Conservation (phyloP, 2,888 invertebrate species). For the Dicyrtomina minuta region DNA sequence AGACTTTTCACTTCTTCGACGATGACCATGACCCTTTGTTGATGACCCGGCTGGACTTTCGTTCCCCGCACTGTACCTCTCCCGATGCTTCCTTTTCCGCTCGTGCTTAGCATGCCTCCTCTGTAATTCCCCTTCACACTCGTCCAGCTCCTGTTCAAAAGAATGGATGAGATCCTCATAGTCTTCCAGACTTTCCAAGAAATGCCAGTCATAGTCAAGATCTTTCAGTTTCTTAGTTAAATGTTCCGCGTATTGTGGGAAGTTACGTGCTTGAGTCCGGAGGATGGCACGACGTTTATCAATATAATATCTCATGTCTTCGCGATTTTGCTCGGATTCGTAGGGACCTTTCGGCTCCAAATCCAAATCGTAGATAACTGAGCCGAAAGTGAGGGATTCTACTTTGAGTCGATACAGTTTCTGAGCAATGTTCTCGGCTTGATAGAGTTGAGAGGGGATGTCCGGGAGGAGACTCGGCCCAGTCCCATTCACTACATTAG, state of each 20-base stretch:
- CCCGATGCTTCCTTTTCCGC: too few species aligned
- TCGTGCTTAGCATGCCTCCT: not conserved
- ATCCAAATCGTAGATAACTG: constrained; percentile 9
- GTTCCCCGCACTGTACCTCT: too few species aligned
- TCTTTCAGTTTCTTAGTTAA: not conserved
- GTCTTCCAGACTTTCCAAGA: constrained; percentile 11
- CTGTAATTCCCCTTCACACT: constrained; percentile 7
- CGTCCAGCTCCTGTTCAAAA: constrained; percentile 16
- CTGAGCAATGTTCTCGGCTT: not conserved
- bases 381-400: constrained; percentile 13
- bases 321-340: not conserved
- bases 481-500: not conserved
- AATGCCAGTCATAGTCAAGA: constrained; percentile 18
- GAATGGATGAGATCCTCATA: constrained; percentile 1
- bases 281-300: constrained; percentile 6
- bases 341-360: constrained; percentile 11
- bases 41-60: too few species aligned
- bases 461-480: not conserved
- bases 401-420: constrained; percentile 10
- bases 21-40: too few species aligned
- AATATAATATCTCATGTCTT: constrained; percentile 7
- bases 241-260: not conserved
- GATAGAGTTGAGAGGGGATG: not conserved
- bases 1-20: too few species aligned
- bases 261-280: not conserved